Evolutionary conservation across 2,797 vertebrate genomes (phyloP).

Genomic region (Vespertilio murinus): DNA sequence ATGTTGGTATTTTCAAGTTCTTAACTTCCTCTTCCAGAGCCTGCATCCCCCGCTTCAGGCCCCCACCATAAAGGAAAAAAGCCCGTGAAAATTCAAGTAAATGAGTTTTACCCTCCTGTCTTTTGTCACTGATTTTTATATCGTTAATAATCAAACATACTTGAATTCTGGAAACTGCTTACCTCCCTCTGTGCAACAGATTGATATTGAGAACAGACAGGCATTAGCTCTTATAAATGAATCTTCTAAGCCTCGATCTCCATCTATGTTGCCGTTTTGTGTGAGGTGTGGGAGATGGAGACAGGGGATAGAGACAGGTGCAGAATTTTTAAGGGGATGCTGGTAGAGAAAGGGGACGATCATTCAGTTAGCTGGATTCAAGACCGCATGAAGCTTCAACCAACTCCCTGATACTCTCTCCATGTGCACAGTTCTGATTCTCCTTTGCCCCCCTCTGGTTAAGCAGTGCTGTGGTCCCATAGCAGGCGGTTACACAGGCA

Average conservation of each 20-base stretch:
- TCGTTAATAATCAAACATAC: constrained; percentile 32
- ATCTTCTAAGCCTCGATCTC: neutral
- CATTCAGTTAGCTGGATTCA: neutral
- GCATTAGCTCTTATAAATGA: neutral
- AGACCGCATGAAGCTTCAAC: neutral
- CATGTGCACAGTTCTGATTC: neutral
- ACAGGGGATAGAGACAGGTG: neutral
- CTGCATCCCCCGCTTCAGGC: neutral
- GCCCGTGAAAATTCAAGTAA: neutral
- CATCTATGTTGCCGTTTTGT: neutral
- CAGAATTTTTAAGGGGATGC: neutral
- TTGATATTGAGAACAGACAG: neutral
- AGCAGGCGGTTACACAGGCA: neutral
- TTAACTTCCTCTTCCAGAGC: constrained; percentile 11
- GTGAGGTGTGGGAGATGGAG: neutral
- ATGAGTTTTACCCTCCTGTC: neutral
- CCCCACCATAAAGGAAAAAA: neutral
- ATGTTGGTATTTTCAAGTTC: neutral
- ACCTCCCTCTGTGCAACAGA: neutral
- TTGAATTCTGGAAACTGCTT: constrained; percentile 39
- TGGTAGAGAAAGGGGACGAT: neutral
- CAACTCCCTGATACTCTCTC: neutral
- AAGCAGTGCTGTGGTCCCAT: neutral
- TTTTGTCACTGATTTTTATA: constrained; percentile 13
- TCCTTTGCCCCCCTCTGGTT: neutral